Evolutionary conservation across 2,797 vertebrate genomes (phyloP), one percentile per base, ranked within the genome.

Genomic region (Antennarius maculatus): DNA sequence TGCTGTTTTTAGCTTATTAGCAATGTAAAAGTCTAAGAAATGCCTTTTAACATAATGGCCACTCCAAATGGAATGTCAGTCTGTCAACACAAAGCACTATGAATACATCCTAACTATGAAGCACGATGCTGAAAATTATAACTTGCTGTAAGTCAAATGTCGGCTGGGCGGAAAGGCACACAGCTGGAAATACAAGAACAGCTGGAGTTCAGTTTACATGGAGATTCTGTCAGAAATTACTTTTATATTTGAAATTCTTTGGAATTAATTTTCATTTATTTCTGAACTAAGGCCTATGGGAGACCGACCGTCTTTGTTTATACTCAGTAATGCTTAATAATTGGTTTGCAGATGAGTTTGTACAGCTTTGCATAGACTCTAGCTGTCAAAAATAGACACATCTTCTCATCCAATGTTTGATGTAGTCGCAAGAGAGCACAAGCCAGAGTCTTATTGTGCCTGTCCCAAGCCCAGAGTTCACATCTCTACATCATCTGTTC

Each of bases 21-120:
- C 79, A 70, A 71, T 69, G 52, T 70, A 62, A 43, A 43, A 69
- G 76, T 69, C 70, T 62, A 86, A 83, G 66, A 72, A 75, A 67
- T 54, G 43, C 9, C 62, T 70, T 77, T 23, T 76, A 29, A 71
- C 61, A 57, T 68, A 55, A 47, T 10, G 23, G 56, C 46, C 67
- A 28, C 69, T 69, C 81, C 82, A 83, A 81, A 86, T 88, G 79
- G 66, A 16, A 80, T 81, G 77, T 85, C 76, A 81, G 79, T 84
- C 88, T 92, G 90, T 75, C 57, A 76, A 66, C 71, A 66, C 54
- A 65, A 61, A 65, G 74, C 66, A 88, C 90, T 91, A 91, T 91
- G 92, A 91, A 93, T 92, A 92, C 79, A 84, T 89, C 58, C 49
- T 92, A 93, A 93, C 81, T 89, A 92, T 53, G 92, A 87, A 86